A percentile compares a stretch with the other conserved stretches of the same genome.
These are phyloP conservation scores for Heliconius himera DNA, from an alignment of 1,140 invertebrate species.

Conservation along the genomic window DNA sequence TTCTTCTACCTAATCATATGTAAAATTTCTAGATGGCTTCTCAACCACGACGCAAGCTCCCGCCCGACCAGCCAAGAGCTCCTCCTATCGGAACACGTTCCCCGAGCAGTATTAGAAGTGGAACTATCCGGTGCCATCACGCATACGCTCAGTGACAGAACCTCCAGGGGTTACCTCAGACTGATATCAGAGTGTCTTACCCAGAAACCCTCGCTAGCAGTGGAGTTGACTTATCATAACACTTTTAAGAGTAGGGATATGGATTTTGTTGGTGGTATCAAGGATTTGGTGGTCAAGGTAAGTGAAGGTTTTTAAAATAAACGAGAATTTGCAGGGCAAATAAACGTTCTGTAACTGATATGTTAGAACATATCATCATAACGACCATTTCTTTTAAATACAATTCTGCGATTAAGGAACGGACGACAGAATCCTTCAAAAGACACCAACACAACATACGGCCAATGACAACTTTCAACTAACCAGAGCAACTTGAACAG, in stretches of 20 bases:
- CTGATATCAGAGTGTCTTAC: conserved; percentile 62
- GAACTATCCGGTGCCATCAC: conserved; percentile 89
- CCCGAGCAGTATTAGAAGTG: conserved; percentile 90
- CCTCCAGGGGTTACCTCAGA: conserved; percentile 53
- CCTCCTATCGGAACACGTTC: conserved; percentile 90
- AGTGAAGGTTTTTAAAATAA: conserved; percentile 33
- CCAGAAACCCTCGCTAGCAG: conserved; percentile 53
- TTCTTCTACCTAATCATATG: no score
- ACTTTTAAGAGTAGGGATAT: conserved; percentile 49
- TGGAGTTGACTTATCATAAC: conserved; percentile 65
- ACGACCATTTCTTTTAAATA: no score
- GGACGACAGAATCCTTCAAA: no score
- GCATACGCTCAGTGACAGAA: conserved; percentile 57
- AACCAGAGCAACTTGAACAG: no score
- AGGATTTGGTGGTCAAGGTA: conserved; percentile 60
- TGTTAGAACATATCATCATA: no score
- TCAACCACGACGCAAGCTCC: conserved; percentile 91
- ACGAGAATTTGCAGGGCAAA: no score
- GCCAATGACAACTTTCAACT: no score
- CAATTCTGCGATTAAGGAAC: no score
- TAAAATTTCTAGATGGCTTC: conserved; percentile 85
- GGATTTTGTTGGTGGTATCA: conserved; percentile 46
- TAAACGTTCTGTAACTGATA: no score
- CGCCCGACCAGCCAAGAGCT: conserved; percentile 93
- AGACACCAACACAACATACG: no score